Conservation (phyloP, 2,797 vertebrate genomes). For the Stomatorhinus walkeri region DNA sequence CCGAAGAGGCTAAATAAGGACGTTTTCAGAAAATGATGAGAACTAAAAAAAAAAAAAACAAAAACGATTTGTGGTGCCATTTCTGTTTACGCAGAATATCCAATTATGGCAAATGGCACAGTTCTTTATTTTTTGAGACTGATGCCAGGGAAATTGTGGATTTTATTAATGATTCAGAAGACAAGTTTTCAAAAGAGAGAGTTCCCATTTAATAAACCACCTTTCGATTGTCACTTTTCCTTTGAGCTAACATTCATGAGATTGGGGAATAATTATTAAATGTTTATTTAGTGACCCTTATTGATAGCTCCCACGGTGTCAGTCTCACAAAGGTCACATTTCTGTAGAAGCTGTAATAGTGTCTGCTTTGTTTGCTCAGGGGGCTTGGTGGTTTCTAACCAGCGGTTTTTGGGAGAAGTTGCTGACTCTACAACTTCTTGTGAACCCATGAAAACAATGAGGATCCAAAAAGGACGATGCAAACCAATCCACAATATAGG, state of each 20-base stretch:
- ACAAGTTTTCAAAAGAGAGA: slow-evolving; percentile 24
- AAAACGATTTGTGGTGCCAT: background rate
- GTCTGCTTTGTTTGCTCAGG: background rate
- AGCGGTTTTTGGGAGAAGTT: no score
- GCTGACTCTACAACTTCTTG: no score
- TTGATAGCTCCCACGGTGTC: slow-evolving; percentile 36
- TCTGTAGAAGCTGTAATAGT: slow-evolving; percentile 27
- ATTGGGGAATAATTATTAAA: slow-evolving; percentile 35
- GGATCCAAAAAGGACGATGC: no score
- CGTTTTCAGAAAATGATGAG: no score
- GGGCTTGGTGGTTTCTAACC: no score
- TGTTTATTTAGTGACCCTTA: slow-evolving; percentile 39
- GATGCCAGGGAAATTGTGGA: background rate
- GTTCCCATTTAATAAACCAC: slow-evolving; percentile 29
- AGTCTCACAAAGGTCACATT: slow-evolving; percentile 38
- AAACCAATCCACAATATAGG: no score
- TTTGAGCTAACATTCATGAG: slow-evolving; percentile 37
- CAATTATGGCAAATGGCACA: background rate
- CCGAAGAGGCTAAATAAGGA: no score
- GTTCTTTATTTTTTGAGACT: background rate
- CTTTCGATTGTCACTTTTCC: slow-evolving; percentile 31
- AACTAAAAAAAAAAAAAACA: background rate
- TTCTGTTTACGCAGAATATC: slow-evolving; percentile 5
- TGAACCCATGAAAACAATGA: no score
- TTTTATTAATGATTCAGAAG: slow-evolving; percentile 34